Percentiles rank a stretch among this genome's conserved stretches.
These are phyloP conservation scores for Rhopilema esculentum DNA, from an alignment of 30 jellyfish, hydroid and myxozoan genomes.

Conservation along the genomic window DNA sequence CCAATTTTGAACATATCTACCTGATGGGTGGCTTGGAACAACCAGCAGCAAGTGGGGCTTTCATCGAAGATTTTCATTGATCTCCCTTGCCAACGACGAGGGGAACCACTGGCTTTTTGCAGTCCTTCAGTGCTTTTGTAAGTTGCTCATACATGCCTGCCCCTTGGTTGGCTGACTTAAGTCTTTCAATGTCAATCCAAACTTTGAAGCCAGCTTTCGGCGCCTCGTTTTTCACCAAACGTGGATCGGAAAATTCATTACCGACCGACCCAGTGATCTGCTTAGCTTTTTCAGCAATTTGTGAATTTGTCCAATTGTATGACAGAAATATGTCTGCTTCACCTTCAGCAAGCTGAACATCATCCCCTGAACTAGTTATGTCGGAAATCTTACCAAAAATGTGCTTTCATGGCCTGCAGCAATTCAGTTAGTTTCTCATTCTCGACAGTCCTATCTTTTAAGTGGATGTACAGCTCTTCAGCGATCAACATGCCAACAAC, in stretches of 20 bases:
- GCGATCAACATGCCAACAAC: no score
- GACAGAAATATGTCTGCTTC: slow-evolving; percentile 78
- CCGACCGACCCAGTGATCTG: slow-evolving; percentile 52
- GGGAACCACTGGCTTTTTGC: slow-evolving; percentile 74
- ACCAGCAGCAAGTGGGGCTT: slow-evolving; percentile 83
- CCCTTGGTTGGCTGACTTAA: slow-evolving; percentile 63
- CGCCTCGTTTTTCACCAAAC: slow-evolving; percentile 52
- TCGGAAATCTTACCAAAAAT: slow-evolving; percentile 32
- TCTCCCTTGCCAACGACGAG: no score
- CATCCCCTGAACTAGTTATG: slow-evolving; percentile 22
- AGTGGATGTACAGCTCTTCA: slow-evolving; percentile 76
- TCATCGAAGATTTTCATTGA: no score
- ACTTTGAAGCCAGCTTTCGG: slow-evolving; percentile 48
- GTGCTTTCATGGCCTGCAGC: slow-evolving; percentile 49
- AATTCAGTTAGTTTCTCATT: slow-evolving; percentile 52
- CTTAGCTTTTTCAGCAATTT: slow-evolving; percentile 47
- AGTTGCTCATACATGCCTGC: slow-evolving; percentile 83
- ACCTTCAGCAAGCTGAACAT: slow-evolving; percentile 13
- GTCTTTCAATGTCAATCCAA: slow-evolving; percentile 81
- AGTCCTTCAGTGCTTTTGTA: slow-evolving; percentile 61
- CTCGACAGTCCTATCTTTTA: slow-evolving; percentile 68
- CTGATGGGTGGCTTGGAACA: no score
- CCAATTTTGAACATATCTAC: no score
- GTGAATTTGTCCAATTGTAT: slow-evolving; percentile 83
- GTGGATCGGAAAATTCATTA: slow-evolving; percentile 73